phyloP scores from a whole-genome alignment of 2,797 vertebrate species.

The Mus spretus region DNA sequence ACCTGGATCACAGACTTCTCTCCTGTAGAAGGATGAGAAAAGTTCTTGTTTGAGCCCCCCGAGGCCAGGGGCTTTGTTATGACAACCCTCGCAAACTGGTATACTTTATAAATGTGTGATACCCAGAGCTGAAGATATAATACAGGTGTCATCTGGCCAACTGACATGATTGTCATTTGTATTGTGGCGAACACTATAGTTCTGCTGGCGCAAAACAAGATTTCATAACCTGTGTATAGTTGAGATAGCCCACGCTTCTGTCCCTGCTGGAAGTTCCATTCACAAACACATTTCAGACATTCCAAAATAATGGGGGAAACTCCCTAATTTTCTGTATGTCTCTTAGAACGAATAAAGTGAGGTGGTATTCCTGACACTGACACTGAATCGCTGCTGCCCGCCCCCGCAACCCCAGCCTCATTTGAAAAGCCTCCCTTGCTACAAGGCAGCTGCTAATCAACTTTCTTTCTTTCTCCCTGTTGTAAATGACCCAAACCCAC shows the following conservation, averaged over 20 bases:
- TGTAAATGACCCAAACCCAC: neutral
- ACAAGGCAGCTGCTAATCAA: slow-evolving; percentile 13
- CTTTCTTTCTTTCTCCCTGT: slow-evolving; percentile 61
- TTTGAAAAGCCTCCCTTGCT: slow-evolving; percentile 21
- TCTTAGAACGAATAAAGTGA: slow-evolving; percentile 45
- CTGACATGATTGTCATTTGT: neutral
- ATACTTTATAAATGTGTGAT: neutral
- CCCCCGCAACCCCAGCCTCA: neutral
- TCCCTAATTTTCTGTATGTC: slow-evolving; percentile 48
- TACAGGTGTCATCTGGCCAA: neutral
- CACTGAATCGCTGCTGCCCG: neutral
- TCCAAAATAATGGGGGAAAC: slow-evolving; percentile 49
- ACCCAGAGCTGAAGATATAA: neutral
- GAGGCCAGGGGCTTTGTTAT: neutral
- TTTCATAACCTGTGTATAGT: neutral
- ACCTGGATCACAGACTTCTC: neutral
- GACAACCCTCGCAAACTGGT: neutral
- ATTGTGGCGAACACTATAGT: neutral
- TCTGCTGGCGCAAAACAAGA: neutral
- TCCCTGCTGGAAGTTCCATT: slow-evolving; percentile 4
- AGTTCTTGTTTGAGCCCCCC: neutral
- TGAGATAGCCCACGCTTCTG: slow-evolving; percentile 10
- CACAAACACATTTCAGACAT: slow-evolving; percentile 48
- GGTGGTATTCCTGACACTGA: slow-evolving; percentile 30
- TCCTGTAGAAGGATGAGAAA: slow-evolving; percentile 17